Percentiles rank a stretch among this genome's conserved stretches.
phyloP scores from a whole-genome alignment of 2,113 vertebrate species.

The Misgurnus anguillicaudatus region DNA sequence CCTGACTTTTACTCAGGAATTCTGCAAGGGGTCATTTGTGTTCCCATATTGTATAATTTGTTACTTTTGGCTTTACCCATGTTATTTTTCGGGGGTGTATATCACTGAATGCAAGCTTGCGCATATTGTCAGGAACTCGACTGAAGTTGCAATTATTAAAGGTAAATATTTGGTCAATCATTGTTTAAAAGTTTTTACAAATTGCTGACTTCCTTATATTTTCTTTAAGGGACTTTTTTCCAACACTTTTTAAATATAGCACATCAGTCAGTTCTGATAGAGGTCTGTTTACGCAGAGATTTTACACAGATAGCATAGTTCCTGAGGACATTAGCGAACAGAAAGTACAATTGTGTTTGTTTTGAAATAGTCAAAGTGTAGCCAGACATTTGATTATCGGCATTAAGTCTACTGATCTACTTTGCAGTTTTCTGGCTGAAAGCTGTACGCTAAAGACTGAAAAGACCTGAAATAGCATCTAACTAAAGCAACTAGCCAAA shows the following conservation, averaged over 20 bases:
- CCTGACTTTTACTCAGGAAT: background rate
- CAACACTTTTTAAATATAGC: constrained; percentile 35
- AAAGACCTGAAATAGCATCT: background rate
- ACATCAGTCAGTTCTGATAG: background rate
- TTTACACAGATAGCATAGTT: constrained; percentile 32
- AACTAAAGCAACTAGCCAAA: background rate
- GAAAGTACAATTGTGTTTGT: constrained; percentile 15
- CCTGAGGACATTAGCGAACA: constrained; percentile 24
- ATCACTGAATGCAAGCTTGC: constrained; percentile 40
- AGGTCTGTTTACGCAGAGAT: constrained; percentile 39
- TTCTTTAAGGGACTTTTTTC: constrained; percentile 35
- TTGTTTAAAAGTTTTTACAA: constrained; percentile 46
- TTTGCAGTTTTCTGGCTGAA: background rate
- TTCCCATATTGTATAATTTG: constrained; percentile 23
- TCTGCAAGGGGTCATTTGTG: constrained; percentile 5
- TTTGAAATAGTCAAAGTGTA: too few relatives aligned
- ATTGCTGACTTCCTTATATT: constrained; percentile 58
- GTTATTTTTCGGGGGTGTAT: constrained; percentile 49
- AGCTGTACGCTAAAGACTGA: too few relatives aligned
- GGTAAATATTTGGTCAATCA: constrained; percentile 61
- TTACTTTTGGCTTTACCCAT: constrained; percentile 58
- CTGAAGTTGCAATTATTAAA: constrained; percentile 35
- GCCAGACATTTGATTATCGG: background rate
- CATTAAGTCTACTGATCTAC: background rate
- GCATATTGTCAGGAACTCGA: constrained; percentile 45